Evolutionary conservation across 2,888 invertebrate species (phyloP).

Genomic region (Andrena dorsata): DNA sequence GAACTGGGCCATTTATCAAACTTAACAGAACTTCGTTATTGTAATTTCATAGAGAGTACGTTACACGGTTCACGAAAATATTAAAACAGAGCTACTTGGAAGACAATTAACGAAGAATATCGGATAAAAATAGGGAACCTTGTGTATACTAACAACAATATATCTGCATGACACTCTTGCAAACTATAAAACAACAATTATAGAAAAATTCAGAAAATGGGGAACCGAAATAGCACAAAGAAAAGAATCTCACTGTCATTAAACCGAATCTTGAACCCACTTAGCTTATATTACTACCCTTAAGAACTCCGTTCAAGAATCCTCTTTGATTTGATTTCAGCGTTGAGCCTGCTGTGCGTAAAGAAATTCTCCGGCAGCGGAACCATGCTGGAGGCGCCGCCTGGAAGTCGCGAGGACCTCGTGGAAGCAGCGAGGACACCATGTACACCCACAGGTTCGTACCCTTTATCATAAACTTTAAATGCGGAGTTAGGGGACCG

Average conservation of each 20-base stretch:
- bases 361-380: slow-evolving; percentile 79
- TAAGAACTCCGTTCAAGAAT: background rate
- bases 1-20: background rate
- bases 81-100: background rate
- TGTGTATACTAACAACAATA: too few species aligned
- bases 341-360: slow-evolving; percentile 83
- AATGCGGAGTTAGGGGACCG: slow-evolving; percentile 44
- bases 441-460: slow-evolving; percentile 80
- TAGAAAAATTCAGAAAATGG: too few species aligned
- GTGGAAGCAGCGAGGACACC: slow-evolving; percentile 82
- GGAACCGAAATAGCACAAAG: too few species aligned
- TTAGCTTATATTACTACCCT: background rate
- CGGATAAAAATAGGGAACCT: background rate
- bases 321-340: slow-evolving; percentile 66
- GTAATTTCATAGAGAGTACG: background rate
- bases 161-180: too few species aligned
- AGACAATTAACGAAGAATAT: background rate
- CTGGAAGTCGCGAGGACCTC: slow-evolving; percentile 83
- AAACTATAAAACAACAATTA: too few species aligned
- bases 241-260: too few species aligned
- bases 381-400: slow-evolving; percentile 82
- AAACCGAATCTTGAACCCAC: too few species aligned
- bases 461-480: slow-evolving; percentile 45
- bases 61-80: background rate
- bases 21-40: background rate